Evolutionary conservation across 2,888 invertebrate genomes (phyloP), one percentile per base, ranked within the genome.

Genomic region (Camponotus fellah): DNA sequence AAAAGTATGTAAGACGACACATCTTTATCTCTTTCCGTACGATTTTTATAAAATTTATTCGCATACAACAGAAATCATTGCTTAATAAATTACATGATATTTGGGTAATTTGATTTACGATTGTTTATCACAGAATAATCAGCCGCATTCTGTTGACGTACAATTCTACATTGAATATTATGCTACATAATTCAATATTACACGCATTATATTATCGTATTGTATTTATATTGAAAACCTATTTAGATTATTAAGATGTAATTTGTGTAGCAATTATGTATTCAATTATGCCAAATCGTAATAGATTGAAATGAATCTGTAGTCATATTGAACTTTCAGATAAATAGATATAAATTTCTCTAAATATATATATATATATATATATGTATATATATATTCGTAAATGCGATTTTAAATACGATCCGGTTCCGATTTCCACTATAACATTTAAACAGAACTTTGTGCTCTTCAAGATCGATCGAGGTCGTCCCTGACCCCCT

Each of bases 361-460:
- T 53, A 53, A 53, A 53, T 53, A 53, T 34, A 14, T 14, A 69
- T 8, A 9, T 14, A 53, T 21, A 26, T 26, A 26, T 26, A 26
- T 26, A 26, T 26, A 26, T 26, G 0, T 26, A 26, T 26, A 26
- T 2, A 26, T 26, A 26, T 26, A 2, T 26, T 26, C 26, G 8
- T 21, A 37, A 37, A 53, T 46, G 21, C 21, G 8, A 40, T 32
- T 10, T 21, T 12, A 26, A 64, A 10, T 64, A 60, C 8, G 32
- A 60, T 49, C 21, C 14, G 6, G 17, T 21, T 26, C 6, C 6
- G 12, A 75, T 75, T 14, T 40, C 37, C 17, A 0, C 0, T 60
- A 17, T 12, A 56, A 56, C 9, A 26, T 26, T 66, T 76, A 66
- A 76, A 65, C 26, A 40, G n/a, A 76, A 56, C 12, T 53, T 34